Conservation (phyloP, 2,888 invertebrate species). For the Plebejus melissa region DNA sequence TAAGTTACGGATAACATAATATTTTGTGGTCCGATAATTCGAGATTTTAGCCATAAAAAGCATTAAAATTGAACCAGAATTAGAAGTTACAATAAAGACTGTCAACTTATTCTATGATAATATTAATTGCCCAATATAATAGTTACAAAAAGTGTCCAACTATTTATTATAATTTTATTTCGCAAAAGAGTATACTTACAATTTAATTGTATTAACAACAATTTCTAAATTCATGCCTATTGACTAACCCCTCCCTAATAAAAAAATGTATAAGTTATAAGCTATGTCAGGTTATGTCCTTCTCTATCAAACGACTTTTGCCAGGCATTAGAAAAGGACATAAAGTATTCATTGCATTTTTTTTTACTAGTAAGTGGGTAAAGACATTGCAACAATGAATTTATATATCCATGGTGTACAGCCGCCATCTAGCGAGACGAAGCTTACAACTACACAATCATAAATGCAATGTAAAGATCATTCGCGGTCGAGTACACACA, state of each 20-base stretch:
- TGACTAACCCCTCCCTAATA: not conserved
- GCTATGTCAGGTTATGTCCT: too few species aligned
- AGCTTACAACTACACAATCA: constrained; percentile 39
- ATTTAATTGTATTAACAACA: not conserved
- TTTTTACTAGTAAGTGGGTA: not conserved
- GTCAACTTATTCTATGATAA: constrained; percentile 1
- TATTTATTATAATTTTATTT: not conserved
- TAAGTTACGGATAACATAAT: constrained; percentile 6
- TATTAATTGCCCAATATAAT: not conserved
- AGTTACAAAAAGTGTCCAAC: not conserved
- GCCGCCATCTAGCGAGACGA: constrained; percentile 35
- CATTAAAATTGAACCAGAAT: not conserved
- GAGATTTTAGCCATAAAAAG: not conserved
- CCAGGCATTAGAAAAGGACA: not conserved
- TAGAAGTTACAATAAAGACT: not conserved
- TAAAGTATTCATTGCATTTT: not conserved
- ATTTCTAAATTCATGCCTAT: not conserved
- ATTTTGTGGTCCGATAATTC: constrained; percentile 14
- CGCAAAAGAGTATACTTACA: not conserved
- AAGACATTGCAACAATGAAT: not conserved
- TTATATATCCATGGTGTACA: constrained; percentile 32
- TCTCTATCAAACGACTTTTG: not conserved
- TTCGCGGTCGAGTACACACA: constrained; percentile 30
- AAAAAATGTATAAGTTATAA: not conserved
- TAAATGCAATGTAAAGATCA: constrained; percentile 37